These are phyloP conservation scores for Catajapyx aquilonaris DNA, from an alignment of 1,140 invertebrate species.

Conservation along the genomic window DNA sequence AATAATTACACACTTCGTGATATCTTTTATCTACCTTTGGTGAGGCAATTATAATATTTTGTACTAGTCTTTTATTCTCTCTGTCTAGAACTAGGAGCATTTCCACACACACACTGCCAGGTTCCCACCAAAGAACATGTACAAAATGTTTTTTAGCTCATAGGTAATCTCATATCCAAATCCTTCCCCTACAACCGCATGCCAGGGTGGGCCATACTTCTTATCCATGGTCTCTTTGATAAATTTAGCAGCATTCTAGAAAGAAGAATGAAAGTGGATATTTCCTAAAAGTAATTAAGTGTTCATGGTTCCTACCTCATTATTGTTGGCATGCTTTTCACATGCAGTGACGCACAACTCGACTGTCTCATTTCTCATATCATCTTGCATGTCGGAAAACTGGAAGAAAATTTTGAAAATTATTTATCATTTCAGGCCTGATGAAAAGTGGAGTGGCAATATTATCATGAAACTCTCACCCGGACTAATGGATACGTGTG, in stretches of 20 bases:
- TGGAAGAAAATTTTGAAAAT: slow-evolving; percentile 19
- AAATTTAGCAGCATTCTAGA: slow-evolving; percentile 51
- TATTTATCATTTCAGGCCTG: background rate
- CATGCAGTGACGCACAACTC: slow-evolving; percentile 77
- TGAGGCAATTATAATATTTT: too few species aligned
- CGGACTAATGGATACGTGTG: background rate
- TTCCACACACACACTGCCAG: slow-evolving; percentile 79
- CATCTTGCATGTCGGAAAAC: slow-evolving; percentile 76
- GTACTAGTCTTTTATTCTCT: too few species aligned
- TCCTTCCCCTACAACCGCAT: slow-evolving; percentile 80
- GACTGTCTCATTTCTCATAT: slow-evolving; percentile 70
- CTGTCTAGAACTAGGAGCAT: too few species aligned
- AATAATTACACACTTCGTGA: too few species aligned
- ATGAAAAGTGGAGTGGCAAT: background rate
- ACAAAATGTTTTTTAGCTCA: slow-evolving; percentile 69
- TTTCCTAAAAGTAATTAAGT: background rate
- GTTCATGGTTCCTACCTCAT: slow-evolving; percentile 34
- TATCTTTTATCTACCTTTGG: too few species aligned
- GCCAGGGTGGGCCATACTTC: slow-evolving; percentile 80
- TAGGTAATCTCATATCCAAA: slow-evolving; percentile 84
- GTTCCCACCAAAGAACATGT: slow-evolving; percentile 83
- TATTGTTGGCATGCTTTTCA: slow-evolving; percentile 70
- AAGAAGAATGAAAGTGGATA: slow-evolving; percentile 6
- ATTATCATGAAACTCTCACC: background rate
- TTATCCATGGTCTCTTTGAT: slow-evolving; percentile 89